Conservation (phyloP, 2,888 invertebrate genomes). For the Rhagonycha fulva region DNA sequence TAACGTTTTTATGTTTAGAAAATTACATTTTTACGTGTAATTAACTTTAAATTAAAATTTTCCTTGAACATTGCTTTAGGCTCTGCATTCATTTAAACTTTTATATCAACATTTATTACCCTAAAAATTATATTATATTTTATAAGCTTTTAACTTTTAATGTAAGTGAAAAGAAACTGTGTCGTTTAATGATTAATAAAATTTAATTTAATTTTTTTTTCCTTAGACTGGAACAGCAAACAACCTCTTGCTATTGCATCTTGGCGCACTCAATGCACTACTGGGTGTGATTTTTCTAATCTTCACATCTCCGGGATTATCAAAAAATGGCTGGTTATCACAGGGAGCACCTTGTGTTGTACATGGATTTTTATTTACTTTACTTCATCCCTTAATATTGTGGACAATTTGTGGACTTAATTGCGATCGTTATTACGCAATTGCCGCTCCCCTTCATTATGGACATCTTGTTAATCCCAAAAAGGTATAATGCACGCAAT, state of each 20-base stretch:
- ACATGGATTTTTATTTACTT: slow-evolving; percentile 70
- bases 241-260: slow-evolving; percentile 72
- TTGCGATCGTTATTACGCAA: slow-evolving; percentile 79
- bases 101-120: background rate
- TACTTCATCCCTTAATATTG: slow-evolving; percentile 73
- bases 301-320: slow-evolving; percentile 60
- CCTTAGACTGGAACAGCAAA: slow-evolving; percentile 68
- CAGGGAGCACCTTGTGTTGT: slow-evolving; percentile 64
- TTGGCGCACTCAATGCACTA: slow-evolving; percentile 71
- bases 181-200: background rate
- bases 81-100: background rate
- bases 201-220: slow-evolving; percentile 35
- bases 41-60: background rate
- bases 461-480: slow-evolving; percentile 74
- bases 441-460: slow-evolving; percentile 80
- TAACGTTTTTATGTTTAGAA: background rate
- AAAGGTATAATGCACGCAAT: slow-evolving; percentile 57
- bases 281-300: slow-evolving; percentile 66
- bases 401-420: slow-evolving; percentile 84
- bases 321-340: slow-evolving; percentile 54
- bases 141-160: background rate
- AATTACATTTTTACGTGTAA: background rate
- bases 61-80: background rate
- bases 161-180: background rate
- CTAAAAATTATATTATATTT: background rate